A percentile compares a stretch with the other conserved stretches of the same genome.
These are phyloP conservation scores for Sebastolobus alascanus DNA, from an alignment of 2,797 vertebrate species.

Conservation along the genomic window DNA sequence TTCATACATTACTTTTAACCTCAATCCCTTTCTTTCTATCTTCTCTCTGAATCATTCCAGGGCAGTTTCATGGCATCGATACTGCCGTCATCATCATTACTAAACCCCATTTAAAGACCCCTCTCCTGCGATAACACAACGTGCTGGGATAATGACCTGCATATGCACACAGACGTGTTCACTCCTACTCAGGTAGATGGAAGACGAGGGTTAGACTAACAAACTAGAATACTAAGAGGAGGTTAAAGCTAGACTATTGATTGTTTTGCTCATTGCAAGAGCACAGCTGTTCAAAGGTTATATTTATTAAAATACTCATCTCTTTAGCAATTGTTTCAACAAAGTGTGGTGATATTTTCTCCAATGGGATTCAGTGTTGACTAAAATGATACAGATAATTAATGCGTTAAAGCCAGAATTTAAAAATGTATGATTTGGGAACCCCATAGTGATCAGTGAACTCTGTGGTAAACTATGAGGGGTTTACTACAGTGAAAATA, in stretches of 20 bases:
- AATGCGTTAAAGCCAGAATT: not conserved
- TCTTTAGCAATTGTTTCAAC: not conserved
- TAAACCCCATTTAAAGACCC: conserved; percentile 10
- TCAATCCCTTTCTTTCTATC: not conserved
- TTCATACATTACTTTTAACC: too few species aligned
- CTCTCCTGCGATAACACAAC: not conserved
- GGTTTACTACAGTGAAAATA: too few species aligned
- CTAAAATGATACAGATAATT: not conserved
- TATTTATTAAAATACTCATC: not conserved
- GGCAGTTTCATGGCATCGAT: not conserved
- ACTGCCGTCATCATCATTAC: conserved; percentile 13
- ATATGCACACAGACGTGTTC: not conserved
- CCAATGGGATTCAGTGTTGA: not conserved
- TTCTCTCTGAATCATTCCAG: conserved; percentile 1
- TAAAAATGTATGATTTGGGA: not conserved
- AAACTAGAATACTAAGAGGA: not conserved
- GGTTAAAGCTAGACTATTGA: not conserved
- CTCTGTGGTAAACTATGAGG: too few species aligned
- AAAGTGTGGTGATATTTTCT: not conserved
- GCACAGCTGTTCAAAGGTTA: not conserved
- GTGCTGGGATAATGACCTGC: not conserved
- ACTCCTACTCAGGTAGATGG: not conserved
- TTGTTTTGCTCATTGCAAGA: not conserved
- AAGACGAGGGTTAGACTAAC: not conserved
- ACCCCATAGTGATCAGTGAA: not conserved